These are phyloP conservation scores for Margaritifera margaritifera DNA, from an alignment of 2,888 invertebrate species.

Conservation along the genomic window DNA sequence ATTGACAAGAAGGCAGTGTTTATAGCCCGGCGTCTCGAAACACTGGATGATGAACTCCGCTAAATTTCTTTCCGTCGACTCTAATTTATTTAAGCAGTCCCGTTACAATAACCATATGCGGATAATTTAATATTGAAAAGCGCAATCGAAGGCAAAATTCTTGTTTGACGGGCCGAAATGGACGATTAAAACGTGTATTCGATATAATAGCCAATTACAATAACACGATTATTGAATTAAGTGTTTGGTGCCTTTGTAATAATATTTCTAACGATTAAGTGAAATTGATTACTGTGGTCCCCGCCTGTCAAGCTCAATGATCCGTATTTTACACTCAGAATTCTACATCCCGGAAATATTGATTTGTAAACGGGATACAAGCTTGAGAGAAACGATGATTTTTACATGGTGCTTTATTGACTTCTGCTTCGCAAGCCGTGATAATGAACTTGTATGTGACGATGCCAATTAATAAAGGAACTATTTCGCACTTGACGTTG, in stretches of 20 bases:
- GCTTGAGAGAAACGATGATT: too few species aligned
- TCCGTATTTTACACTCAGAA: too few species aligned
- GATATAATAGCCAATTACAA: slow-evolving; percentile 44
- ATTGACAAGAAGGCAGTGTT: slow-evolving; percentile 39
- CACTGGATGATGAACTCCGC: slow-evolving; percentile 14
- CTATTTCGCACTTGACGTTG: too few species aligned
- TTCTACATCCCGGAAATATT: too few species aligned
- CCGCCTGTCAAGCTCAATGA: too few species aligned
- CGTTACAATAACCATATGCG: slow-evolving; percentile 51
- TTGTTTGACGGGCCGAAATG: slow-evolving; percentile 37
- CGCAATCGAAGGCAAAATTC: slow-evolving; percentile 28
- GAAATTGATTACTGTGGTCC: slow-evolving; percentile 20
- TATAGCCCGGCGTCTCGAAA: slow-evolving; percentile 30
- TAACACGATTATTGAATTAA: slow-evolving; percentile 43
- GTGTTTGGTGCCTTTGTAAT: slow-evolving; percentile 28
- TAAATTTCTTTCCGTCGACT: slow-evolving; percentile 36
- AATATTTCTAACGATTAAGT: slow-evolving; percentile 33
- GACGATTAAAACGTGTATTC: slow-evolving; percentile 39
- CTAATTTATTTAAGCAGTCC: slow-evolving; percentile 42
- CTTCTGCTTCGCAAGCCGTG: too few species aligned
- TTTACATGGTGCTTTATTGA: too few species aligned
- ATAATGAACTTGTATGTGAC: too few species aligned
- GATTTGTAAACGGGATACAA: too few species aligned
- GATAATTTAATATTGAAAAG: slow-evolving; percentile 54
- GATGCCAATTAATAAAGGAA: too few species aligned